Percentiles rank a stretch among this genome's conserved stretches.
Conservation (phyloP, 2,888 invertebrate species). For the Prosapia bicincta region DNA sequence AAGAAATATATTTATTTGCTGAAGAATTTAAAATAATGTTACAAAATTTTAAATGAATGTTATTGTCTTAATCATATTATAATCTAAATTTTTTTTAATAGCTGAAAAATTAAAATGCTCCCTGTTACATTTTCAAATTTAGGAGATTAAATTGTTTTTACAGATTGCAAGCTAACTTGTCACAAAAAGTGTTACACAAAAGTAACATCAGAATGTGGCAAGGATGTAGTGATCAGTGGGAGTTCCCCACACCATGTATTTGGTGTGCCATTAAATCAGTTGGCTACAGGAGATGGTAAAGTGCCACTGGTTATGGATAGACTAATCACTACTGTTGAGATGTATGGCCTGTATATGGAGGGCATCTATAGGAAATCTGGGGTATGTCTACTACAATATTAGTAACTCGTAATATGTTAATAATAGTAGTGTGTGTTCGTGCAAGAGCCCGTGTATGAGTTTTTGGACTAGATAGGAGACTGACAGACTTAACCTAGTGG, state of each 20-base stretch:
- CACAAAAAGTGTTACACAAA: constrained; percentile 91
- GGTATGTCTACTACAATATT: constrained; percentile 51
- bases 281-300: constrained; percentile 65
- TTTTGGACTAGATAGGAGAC: too few species aligned
- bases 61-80: too few species aligned
- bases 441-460: too few species aligned
- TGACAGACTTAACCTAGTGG: too few species aligned
- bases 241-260: constrained; percentile 60
- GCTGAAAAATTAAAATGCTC: too few species aligned
- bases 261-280: constrained; percentile 70
- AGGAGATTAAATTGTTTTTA: constrained; percentile 38
- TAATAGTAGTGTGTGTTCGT: too few species aligned
- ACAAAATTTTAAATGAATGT: too few species aligned
- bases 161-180: constrained; percentile 84
- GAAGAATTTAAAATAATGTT: too few species aligned
- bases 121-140: too few species aligned
- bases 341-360: constrained; percentile 87
- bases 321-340: constrained; percentile 84
- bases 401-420: too few species aligned
- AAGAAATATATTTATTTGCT: too few species aligned
- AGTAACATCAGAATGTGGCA: constrained; percentile 57
- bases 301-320: constrained; percentile 87
- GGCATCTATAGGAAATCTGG: constrained; percentile 93
- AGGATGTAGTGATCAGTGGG: constrained; percentile 47
- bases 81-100: too few species aligned